These are phyloP conservation scores for Cacoxenus indagator DNA, from an alignment of 2,888 invertebrate species.

Conservation along the genomic window DNA sequence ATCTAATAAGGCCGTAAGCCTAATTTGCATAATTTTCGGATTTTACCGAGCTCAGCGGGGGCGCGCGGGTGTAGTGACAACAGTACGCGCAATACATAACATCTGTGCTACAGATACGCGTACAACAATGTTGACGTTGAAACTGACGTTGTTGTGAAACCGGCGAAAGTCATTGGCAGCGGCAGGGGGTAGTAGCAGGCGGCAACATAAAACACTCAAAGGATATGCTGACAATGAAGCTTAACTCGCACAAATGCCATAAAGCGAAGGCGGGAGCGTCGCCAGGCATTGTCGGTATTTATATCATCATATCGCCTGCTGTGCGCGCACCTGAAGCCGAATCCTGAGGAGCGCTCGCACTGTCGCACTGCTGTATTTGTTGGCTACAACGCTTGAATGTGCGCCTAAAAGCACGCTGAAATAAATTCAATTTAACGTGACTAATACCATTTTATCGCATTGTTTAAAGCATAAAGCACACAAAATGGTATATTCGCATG, in stretches of 20 bases:
- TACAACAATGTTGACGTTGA: conserved; percentile 17
- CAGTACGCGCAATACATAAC: conserved; percentile 46
- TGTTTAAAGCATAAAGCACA: conserved; percentile 57
- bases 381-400: background rate
- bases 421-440: conserved; percentile 65
- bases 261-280: background rate
- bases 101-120: background rate
- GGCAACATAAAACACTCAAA: conserved; percentile 59
- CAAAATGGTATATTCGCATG: background rate
- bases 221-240: conserved; percentile 63
- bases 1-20: conserved; percentile 56
- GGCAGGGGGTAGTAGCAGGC: background rate
- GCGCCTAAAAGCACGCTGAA: conserved; percentile 64
- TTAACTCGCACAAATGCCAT: conserved; percentile 42
- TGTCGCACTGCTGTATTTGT: background rate
- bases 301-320: conserved; percentile 11
- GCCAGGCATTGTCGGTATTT: background rate
- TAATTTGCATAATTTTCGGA: conserved; percentile 65
- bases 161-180: background rate
- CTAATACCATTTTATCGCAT: conserved; percentile 62
- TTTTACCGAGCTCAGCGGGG: conserved; percentile 48
- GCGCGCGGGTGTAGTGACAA: conserved; percentile 14
- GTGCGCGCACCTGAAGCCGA: background rate
- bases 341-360: background rate
- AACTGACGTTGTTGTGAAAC: conserved; percentile 17